Percentiles rank a stretch among this genome's conserved stretches.
Conservation (phyloP, 2,888 invertebrate genomes). For the Sisyra terminalis region DNA sequence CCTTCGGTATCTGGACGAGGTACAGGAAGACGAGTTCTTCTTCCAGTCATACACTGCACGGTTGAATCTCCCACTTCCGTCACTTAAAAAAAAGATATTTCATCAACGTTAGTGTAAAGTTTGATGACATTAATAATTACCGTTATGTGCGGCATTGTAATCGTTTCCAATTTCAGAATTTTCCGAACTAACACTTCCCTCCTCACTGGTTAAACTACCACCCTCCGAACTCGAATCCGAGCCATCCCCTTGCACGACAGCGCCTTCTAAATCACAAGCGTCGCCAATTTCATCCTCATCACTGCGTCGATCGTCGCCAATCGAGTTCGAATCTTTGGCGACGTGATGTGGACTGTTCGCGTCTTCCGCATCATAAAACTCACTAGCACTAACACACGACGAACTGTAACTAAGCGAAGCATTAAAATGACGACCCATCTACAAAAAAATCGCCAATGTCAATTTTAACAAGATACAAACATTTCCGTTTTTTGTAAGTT, state of each 20-base stretch:
- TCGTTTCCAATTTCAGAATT: conserved; percentile 39
- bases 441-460: conserved; percentile 13
- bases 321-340: conserved; percentile 6
- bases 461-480: neutral
- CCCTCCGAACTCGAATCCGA: conserved; percentile 59
- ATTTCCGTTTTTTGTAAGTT: neutral
- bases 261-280: conserved; percentile 19
- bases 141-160: conserved; percentile 24
- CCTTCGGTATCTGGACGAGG: conserved; percentile 59
- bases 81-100: conserved; percentile 7
- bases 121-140: conserved; percentile 14
- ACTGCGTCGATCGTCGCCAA: conserved; percentile 10
- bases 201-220: conserved; percentile 46
- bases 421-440: conserved; percentile 37
- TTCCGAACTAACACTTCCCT: conserved; percentile 50
- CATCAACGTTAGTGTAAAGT: neutral
- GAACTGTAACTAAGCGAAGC: conserved; percentile 59
- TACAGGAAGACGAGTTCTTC: conserved; percentile 52
- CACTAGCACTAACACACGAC: conserved; percentile 56
- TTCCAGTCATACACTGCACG: conserved; percentile 25
- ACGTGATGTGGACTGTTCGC: conserved; percentile 16
- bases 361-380: conserved; percentile 71
- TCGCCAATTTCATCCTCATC: conserved; percentile 12
- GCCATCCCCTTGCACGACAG: conserved; percentile 23
- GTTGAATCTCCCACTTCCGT: conserved; percentile 9